Percentiles rank a stretch among this genome's conserved stretches.
Evolutionary conservation across 2,888 invertebrate genomes (phyloP).

Genomic region (Nasonovia ribisnigri): DNA sequence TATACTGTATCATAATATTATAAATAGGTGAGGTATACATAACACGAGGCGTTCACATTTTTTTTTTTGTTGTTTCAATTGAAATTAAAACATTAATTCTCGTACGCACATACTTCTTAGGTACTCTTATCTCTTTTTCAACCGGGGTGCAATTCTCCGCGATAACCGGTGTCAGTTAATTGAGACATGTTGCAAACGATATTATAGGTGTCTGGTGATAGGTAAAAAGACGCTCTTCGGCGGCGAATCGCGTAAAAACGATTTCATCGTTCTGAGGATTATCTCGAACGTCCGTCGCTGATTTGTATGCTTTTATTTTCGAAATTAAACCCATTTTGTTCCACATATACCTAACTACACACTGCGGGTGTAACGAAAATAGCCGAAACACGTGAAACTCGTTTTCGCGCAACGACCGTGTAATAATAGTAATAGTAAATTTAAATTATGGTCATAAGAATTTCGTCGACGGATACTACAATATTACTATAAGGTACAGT

Average conservation of each 20-base stretch:
- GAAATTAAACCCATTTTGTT: neutral
- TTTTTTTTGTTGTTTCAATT: neutral
- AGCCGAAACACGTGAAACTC: neutral
- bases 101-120: too few relatives aligned
- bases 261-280: neutral
- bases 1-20: neutral
- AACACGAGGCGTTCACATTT: neutral
- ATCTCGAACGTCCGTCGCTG: neutral
- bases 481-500: neutral
- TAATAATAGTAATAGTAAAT: neutral
- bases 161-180: neutral
- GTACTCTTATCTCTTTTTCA: neutral
- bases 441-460: neutral
- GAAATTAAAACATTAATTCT: conserved; percentile 7
- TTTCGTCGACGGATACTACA: neutral
- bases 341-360: neutral
- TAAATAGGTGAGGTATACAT: neutral
- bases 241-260: neutral
- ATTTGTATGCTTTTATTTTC: neutral
- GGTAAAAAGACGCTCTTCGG: neutral
- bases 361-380: neutral
- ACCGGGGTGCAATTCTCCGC: neutral
- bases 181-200: neutral
- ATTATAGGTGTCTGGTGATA: neutral
- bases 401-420: conserved; percentile 4